phyloP scores from a whole-genome alignment of 2,888 invertebrate species.

The Yponomeuta evonymella region DNA sequence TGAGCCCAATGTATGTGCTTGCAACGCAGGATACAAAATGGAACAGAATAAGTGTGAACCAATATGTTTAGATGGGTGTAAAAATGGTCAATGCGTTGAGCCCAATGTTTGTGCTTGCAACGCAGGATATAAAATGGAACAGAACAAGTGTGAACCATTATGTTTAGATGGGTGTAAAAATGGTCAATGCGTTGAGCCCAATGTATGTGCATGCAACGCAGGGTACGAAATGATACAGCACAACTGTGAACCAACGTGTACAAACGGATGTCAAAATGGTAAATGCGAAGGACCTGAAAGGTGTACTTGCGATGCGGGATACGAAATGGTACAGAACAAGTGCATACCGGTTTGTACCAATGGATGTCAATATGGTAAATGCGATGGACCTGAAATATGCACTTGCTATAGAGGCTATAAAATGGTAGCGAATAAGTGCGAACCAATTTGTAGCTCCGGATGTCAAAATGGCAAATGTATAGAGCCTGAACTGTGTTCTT shows the following conservation, averaged over 20 bases:
- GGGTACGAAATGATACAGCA: neutral
- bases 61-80: slow-evolving; percentile 31
- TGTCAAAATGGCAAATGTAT: slow-evolving; percentile 3
- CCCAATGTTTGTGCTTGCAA: slow-evolving; percentile 38
- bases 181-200: neutral
- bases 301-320: neutral
- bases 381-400: slow-evolving; percentile 36
- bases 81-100: slow-evolving; percentile 40
- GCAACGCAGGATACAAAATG: slow-evolving; percentile 45
- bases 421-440: neutral
- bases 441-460: neutral
- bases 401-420: slow-evolving; percentile 43
- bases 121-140: slow-evolving; percentile 27
- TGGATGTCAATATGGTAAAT: neutral
- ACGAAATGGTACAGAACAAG: neutral
- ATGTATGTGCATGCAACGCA: neutral
- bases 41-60: slow-evolving; percentile 27
- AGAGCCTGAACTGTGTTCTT: neutral
- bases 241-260: neutral
- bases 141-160: slow-evolving; percentile 3
- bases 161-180: neutral
- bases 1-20: slow-evolving; percentile 59
- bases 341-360: neutral
- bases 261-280: neutral
- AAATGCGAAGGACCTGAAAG: neutral